phyloP scores from a whole-genome alignment of 1,140 invertebrate species.

The Holotrichia oblita region DNA sequence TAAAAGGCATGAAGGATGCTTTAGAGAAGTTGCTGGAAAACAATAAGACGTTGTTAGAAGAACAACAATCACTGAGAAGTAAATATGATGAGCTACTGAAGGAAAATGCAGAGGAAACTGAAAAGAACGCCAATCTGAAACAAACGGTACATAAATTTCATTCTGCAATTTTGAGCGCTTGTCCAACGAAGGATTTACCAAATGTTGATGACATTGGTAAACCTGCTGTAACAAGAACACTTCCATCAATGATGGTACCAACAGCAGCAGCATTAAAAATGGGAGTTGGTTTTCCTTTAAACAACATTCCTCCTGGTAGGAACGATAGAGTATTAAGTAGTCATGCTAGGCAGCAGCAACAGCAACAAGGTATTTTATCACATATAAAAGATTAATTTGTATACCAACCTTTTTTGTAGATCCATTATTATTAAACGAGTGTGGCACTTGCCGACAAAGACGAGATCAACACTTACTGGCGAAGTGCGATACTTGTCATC shows the following conservation, averaged over 20 bases:
- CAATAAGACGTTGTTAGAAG: constrained; percentile 74
- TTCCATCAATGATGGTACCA: constrained; percentile 72
- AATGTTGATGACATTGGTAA: constrained; percentile 62
- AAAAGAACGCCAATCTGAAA: constrained; percentile 61
- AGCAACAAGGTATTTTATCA: too few species aligned
- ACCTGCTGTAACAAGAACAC: constrained; percentile 51
- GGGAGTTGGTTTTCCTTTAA: constrained; percentile 81
- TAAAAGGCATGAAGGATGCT: constrained; percentile 80
- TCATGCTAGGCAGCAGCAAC: constrained; percentile 65
- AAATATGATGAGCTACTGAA: constrained; percentile 80
- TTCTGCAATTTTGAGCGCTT: constrained; percentile 66
- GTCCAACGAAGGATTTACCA: constrained; percentile 67
- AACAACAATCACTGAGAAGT: constrained; percentile 77
- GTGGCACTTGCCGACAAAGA: constrained; percentile 84
- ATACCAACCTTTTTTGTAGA: constrained; percentile 50
- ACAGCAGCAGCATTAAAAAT: constrained; percentile 83
- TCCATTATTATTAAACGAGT: constrained; percentile 67
- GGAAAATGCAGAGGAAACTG: constrained; percentile 64
- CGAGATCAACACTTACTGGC: constrained; percentile 89
- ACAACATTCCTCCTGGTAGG: constrained; percentile 69
- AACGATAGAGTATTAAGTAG: constrained; percentile 67
- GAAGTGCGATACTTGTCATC: constrained; percentile 93
- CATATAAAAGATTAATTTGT: not conserved
- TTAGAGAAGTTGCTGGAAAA: constrained; percentile 79
- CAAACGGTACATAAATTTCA: constrained; percentile 67